These are phyloP conservation scores for Orthonychiurus folsomi DNA, from an alignment of 2,888 invertebrate genomes.

Conservation along the genomic window DNA sequence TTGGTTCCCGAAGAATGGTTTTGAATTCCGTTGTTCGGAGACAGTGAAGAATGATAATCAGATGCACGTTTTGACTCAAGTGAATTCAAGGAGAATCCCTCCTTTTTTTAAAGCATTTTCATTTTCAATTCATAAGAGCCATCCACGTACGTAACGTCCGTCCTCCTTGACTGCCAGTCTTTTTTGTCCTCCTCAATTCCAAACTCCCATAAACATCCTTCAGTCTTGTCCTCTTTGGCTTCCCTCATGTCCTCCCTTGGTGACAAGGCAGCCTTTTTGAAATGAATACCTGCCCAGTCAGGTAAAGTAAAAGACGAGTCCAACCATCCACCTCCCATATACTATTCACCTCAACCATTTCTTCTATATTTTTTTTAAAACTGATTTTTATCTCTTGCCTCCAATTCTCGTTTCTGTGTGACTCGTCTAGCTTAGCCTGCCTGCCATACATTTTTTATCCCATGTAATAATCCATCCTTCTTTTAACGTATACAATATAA, in stretches of 20 bases:
- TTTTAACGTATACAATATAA: no score
- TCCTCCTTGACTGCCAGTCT: background rate
- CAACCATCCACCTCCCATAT: no score
- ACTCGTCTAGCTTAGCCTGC: background rate
- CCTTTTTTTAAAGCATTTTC: background rate
- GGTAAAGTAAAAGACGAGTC: no score
- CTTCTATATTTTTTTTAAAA: background rate
- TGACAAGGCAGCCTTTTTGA: background rate
- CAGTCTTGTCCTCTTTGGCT: no score
- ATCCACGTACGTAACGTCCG: background rate
- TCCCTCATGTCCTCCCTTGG: background rate
- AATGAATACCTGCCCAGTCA: background rate
- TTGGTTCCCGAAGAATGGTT: background rate
- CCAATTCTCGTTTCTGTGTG: background rate
- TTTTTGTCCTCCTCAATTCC: background rate
- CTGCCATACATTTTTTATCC: no score
- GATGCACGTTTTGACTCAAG: conserved; percentile 1
- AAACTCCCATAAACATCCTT: background rate
- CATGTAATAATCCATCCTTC: no score
- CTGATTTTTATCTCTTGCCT: background rate
- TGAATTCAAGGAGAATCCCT: background rate
- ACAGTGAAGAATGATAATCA: background rate
- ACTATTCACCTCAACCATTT: no score
- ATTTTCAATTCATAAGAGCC: conserved; percentile 1
- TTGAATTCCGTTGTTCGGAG: background rate